Base-by-base conservation (phyloP, 2,797 vertebrate genomes). In the Clarias platycephalus region DNA sequence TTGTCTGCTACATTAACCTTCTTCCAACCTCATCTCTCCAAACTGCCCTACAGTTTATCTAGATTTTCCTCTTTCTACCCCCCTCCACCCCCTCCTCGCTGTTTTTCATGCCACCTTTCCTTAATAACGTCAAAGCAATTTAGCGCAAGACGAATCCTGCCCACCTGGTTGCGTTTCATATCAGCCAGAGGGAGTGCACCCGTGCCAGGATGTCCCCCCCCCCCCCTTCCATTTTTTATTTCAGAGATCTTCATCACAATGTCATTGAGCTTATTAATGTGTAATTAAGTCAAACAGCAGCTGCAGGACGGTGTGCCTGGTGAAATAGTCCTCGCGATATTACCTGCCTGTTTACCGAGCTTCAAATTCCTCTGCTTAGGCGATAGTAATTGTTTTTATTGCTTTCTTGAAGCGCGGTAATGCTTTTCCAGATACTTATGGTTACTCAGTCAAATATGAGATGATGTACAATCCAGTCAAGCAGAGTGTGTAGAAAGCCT, bases 1-100 rank as follows among this genome's bases (percentile, higher is more conserved):
- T 88, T 88, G 87, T 90, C 89, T 88, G 84, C 83, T 87, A 84
- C 88, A 87, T 90, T 91, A 89, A 90, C 88, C 90, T 89, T 80
- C 81, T 85, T 76, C 85, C 87, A 88, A 88, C 87, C 88, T 89
- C 85, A 84, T 88, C 84, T 86, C 76, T 86, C 68, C 62, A 40
- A 83, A 89, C 84, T 78, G 68, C 81, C 77, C 82, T 60, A n/a
- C 83, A 84, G 85, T 83, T 85, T 80, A 82, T 87, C 87, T 63
- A 34, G 40, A 83, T 80, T 77, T 87, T 83, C 44, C 44, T 83
- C 34, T 82, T 76, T 72, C 57, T 64, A 6, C 37, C 49, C 57
- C 40, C 62, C 63, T n/a, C 63, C 18, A 22, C 49, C 84, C 49
- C 64, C 18, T 53, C 44, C 22, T n/a, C 5, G 20, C 55, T 62